These are phyloP conservation scores for Columbina picui DNA, from an alignment of 2,113 vertebrate species.

Conservation along the genomic window DNA sequence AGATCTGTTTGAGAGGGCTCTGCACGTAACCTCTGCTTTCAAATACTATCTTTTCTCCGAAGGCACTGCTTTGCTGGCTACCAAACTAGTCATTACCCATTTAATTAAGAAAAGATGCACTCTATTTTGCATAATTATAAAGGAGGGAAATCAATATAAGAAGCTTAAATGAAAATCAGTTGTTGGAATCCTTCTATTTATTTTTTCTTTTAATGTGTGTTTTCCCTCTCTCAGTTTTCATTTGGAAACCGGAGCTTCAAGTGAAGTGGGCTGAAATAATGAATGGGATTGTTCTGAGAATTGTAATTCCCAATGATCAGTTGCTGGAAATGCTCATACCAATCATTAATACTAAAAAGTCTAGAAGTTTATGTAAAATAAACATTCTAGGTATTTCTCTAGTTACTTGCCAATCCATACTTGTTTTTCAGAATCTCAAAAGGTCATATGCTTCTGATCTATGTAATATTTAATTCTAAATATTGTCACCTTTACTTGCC, in stretches of 20 bases:
- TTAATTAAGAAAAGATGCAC: conserved; percentile 60
- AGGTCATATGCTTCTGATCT: background rate
- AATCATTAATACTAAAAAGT: conserved; percentile 35
- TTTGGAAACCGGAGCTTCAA: conserved; percentile 46
- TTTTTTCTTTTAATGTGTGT: conserved; percentile 51
- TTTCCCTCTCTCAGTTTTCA: conserved; percentile 43
- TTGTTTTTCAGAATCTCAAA: conserved; percentile 7
- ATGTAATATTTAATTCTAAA: background rate
- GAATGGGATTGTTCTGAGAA: conserved; percentile 50
- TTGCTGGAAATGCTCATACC: conserved; percentile 20
- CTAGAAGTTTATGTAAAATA: conserved; percentile 34
- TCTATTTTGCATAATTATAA: conserved; percentile 43
- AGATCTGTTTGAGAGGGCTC: conserved; percentile 58
- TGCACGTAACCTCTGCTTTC: conserved; percentile 43
- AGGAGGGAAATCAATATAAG: conserved; percentile 25
- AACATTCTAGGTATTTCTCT: conserved; percentile 6
- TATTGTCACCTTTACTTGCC: background rate
- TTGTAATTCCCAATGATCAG: conserved; percentile 15
- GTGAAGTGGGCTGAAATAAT: conserved; percentile 49
- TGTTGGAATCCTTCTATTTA: conserved; percentile 35
- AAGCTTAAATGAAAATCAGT: conserved; percentile 55
- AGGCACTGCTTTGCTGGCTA: conserved; percentile 40
- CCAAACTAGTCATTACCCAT: conserved; percentile 56
- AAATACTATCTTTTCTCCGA: conserved; percentile 54
- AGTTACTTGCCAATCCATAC: background rate